Evolutionary conservation across 2,113 vertebrate genomes (phyloP).

Genomic region (Mola mola): DNA sequence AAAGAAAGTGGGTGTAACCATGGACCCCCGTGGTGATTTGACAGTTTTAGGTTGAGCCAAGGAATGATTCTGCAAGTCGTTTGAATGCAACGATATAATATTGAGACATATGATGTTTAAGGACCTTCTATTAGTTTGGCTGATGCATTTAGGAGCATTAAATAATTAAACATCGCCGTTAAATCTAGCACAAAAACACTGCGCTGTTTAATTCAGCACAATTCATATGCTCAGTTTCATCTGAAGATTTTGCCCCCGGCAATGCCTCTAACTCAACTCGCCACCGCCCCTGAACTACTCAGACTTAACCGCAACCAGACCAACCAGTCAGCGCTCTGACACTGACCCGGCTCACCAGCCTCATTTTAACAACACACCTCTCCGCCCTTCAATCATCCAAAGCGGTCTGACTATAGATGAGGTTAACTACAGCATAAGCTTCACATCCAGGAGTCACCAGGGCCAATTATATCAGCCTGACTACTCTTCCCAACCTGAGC

Average conservation of each 20-base stretch:
- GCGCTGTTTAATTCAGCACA: constrained; percentile 68
- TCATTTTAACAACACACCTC: constrained; percentile 71
- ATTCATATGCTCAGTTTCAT: constrained; percentile 83
- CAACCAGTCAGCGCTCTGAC: constrained; percentile 60
- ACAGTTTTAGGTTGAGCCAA: not conserved
- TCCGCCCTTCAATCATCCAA: constrained; percentile 75
- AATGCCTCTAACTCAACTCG: constrained; percentile 71
- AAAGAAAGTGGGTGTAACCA: constrained; percentile 27
- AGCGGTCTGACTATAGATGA: constrained; percentile 76
- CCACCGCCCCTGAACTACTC: constrained; percentile 60
- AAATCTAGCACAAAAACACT: constrained; percentile 51
- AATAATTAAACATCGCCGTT: constrained; percentile 74
- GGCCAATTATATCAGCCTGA: constrained; percentile 84
- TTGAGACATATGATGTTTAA: constrained; percentile 35
- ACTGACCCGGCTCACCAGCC: constrained; percentile 54
- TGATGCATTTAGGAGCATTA: constrained; percentile 63
- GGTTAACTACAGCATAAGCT: constrained; percentile 80
- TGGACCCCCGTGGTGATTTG: constrained; percentile 19
- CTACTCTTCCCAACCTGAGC: constrained; percentile 80
- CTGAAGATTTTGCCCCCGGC: constrained; percentile 72
- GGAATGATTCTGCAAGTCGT: constrained; percentile 20
- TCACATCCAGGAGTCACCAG: constrained; percentile 78
- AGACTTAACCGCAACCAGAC: constrained; percentile 53
- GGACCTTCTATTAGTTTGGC: constrained; percentile 15
- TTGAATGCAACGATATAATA: constrained; percentile 14